These are phyloP conservation scores for Oophaga pumilio DNA, from an alignment of 2,113 vertebrate genomes.

Conservation along the genomic window DNA sequence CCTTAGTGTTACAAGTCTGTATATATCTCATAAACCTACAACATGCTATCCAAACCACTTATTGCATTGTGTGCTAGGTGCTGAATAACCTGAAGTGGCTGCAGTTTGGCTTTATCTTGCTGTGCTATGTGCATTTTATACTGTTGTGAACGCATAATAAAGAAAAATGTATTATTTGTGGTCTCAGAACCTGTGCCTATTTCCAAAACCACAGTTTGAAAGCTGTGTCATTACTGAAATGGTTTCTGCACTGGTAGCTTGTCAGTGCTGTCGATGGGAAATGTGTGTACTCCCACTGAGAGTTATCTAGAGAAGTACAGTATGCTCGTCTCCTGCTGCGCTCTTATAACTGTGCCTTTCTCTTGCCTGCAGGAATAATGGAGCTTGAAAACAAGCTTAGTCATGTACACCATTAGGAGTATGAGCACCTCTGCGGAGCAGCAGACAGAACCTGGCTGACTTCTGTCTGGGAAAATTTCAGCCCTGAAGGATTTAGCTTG, in stretches of 20 bases:
- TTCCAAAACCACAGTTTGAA: not conserved
- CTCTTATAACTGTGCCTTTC: conserved; percentile 44
- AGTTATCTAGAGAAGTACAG: conserved; percentile 3
- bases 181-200: not conserved
- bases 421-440: conserved; percentile 72
- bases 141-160: conserved; percentile 8
- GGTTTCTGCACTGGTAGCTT: not conserved
- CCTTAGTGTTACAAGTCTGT: conserved; percentile 51
- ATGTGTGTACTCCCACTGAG: conserved; percentile 18
- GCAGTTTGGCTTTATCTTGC: conserved; percentile 39
- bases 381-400: conserved; percentile 71
- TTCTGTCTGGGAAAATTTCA: conserved; percentile 73
- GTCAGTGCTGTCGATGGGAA: conserved; percentile 7
- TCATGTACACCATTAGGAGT: conserved; percentile 73
- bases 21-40: conserved; percentile 62
- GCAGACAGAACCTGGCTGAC: conserved; percentile 76
- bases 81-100: conserved; percentile 58
- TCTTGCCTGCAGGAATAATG: conserved; percentile 81
- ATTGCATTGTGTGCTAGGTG: conserved; percentile 63
- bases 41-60: conserved; percentile 61
- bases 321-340: conserved; percentile 2
- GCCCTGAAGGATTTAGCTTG: conserved; percentile 73
- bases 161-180: not conserved
- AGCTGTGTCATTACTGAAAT: conserved; percentile 40
- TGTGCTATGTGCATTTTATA: conserved; percentile 19